Evolutionary conservation across 2,888 invertebrate species (phyloP), one percentile per base, ranked within the genome.

Genomic region (Oxytorus armatus): DNA sequence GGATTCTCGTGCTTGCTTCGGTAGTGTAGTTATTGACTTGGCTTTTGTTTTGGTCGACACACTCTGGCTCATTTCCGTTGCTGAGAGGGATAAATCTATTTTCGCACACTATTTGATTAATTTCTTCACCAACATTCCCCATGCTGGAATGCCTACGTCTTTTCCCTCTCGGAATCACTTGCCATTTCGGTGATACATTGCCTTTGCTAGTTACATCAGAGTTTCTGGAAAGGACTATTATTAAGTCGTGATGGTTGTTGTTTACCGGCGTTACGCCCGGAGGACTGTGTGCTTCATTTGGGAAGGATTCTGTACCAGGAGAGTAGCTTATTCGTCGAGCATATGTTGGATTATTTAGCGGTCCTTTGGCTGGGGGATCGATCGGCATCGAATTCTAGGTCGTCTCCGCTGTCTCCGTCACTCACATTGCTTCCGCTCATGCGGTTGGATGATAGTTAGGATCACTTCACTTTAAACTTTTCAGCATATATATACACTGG

Each of bases 101-200:
- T n/a, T n/a, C n/a, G n/a, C n/a, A n/a, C n/a, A n/a, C n/a, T n/a
- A n/a, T n/a, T n/a, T n/a, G n/a, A n/a, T n/a, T n/a, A n/a, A n/a
- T n/a, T n/a, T n/a, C n/a, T n/a, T n/a, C n/a, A n/a, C n/a, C n/a
- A n/a, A n/a, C n/a, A n/a, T n/a, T n/a, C n/a, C n/a, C n/a, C n/a
- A n/a, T n/a, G n/a, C n/a, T n/a, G n/a, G n/a, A n/a, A n/a, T n/a
- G n/a, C n/a, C n/a, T n/a, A n/a, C n/a, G 53, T 53, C 53, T 53
- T 29, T 53, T 53, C 53, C 53, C n/a, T n/a, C n/a, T 53, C 53
- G 53, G 53, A 29, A 53, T 25, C 53, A 53, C 53, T 53, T 53
- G 53, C 53, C 25, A 53, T 14, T 53, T 53, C 5, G 53, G 53
- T 11, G 53, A 53, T 53, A 25, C 53, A 53, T 53, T 53, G 53